A percentile compares a stretch with the other conserved stretches of the same genome.
Evolutionary conservation across 2,113 vertebrate species (phyloP).

Genomic region (Nothobranchius furzeri): DNA sequence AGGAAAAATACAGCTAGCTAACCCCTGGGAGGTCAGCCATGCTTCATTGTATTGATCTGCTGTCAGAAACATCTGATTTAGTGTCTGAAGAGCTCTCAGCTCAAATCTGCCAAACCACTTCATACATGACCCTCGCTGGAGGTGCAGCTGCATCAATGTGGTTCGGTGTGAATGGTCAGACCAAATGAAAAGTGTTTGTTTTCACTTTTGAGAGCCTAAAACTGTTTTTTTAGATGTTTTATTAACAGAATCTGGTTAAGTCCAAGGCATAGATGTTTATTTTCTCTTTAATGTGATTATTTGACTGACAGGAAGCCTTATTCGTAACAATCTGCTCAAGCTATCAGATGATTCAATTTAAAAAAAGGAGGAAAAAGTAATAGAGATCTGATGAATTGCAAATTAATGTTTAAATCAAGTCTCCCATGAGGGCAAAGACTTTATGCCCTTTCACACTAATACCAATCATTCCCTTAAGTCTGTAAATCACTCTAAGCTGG

Average conservation of each 20-base stretch:
- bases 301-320: background rate
- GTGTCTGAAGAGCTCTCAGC: constrained; percentile 6
- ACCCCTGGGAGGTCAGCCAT: constrained; percentile 20
- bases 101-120: constrained; percentile 24
- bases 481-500: constrained; percentile 50
- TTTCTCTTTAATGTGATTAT: background rate
- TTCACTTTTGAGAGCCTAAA: constrained; percentile 1
- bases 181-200: constrained; percentile 8
- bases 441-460: constrained; percentile 41
- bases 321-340: background rate
- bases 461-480: constrained; percentile 50
- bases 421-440: constrained; percentile 40
- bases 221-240: constrained; percentile 2
- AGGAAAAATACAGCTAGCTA: constrained; percentile 30
- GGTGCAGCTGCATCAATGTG: constrained; percentile 7
- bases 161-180: constrained; percentile 4
- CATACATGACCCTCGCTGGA: constrained; percentile 1
- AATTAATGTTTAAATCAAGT: constrained; percentile 5
- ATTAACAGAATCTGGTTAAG: background rate
- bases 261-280: background rate
- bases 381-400: background rate
- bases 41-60: constrained; percentile 44
- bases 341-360: background rate
- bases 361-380: constrained; percentile 1
- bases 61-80: constrained; percentile 25